phyloP scores from a whole-genome alignment of 23 tunicate genomes.

The Phallusia fumigata region DNA sequence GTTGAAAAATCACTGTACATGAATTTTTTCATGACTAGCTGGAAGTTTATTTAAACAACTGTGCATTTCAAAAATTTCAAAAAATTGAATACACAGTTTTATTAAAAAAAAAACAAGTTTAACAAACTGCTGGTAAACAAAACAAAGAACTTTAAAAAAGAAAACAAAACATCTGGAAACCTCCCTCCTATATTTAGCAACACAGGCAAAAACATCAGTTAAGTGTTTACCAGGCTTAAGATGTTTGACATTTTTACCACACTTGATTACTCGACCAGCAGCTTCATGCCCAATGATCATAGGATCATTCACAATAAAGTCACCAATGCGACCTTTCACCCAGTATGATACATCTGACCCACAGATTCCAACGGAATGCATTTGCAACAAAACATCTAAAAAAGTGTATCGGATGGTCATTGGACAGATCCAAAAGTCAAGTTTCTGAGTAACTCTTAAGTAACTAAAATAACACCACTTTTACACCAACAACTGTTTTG shows the following conservation, averaged over 20 bases:
- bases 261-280: conserved; percentile 81
- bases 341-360: conserved; percentile 99
- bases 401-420: background rate
- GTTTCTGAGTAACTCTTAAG: background rate
- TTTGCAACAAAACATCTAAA: conserved; percentile 86
- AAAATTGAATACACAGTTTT: no score
- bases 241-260: conserved; percentile 89
- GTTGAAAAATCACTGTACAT: no score
- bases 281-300: conserved; percentile 99
- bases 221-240: conserved; percentile 68
- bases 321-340: conserved; percentile 96
- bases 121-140: no score
- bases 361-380: conserved; percentile 99
- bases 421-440: background rate
- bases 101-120: no score
- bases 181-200: no score
- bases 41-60: no score
- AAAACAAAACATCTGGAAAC: no score
- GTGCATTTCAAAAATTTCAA: no score
- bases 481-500: no score
- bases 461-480: no score
- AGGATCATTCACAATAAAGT: conserved; percentile 87
- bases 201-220: background rate
- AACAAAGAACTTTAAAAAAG: no score
- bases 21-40: no score